phyloP scores from a whole-genome alignment of 2,113 vertebrate genomes.

The Ptilonorhynchus violaceus region DNA sequence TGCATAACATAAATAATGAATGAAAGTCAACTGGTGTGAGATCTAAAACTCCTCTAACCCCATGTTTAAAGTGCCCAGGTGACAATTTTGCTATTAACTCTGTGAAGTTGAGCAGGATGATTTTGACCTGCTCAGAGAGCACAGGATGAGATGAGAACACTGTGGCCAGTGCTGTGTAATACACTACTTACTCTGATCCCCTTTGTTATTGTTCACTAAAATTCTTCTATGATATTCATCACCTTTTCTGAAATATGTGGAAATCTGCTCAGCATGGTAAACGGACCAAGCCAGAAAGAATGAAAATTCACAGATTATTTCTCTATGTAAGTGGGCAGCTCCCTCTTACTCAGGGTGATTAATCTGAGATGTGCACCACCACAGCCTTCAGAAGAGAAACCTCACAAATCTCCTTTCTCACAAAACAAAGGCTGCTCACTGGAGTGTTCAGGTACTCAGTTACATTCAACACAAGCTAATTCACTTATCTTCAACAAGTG shows the following conservation, averaged over 20 bases:
- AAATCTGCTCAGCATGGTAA: not conserved
- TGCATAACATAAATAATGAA: not conserved
- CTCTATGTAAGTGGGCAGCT: not conserved
- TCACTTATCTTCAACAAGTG: conserved; percentile 82
- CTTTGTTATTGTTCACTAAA: not conserved
- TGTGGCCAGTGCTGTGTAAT: not conserved
- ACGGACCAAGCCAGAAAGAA: not conserved
- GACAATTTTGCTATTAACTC: not conserved
- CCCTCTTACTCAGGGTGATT: conserved; percentile 34
- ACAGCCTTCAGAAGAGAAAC: conserved; percentile 42
- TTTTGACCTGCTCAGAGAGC: not conserved
- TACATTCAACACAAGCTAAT: conserved; percentile 78
- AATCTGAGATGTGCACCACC: conserved; percentile 1
- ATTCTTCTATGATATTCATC: not conserved
- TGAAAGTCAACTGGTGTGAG: not conserved
- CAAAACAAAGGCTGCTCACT: conserved; percentile 70
- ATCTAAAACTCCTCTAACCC: not conserved
- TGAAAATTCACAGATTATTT: conserved; percentile 2
- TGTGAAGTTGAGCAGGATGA: not conserved
- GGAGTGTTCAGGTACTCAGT: conserved; percentile 76
- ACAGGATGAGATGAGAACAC: not conserved
- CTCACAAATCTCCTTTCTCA: conserved; percentile 61
- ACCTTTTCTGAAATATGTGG: not conserved
- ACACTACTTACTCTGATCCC: not conserved
- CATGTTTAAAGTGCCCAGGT: not conserved